phyloP scores from a whole-genome alignment of 2,797 vertebrate genomes.

The Brotula barbata region DNA sequence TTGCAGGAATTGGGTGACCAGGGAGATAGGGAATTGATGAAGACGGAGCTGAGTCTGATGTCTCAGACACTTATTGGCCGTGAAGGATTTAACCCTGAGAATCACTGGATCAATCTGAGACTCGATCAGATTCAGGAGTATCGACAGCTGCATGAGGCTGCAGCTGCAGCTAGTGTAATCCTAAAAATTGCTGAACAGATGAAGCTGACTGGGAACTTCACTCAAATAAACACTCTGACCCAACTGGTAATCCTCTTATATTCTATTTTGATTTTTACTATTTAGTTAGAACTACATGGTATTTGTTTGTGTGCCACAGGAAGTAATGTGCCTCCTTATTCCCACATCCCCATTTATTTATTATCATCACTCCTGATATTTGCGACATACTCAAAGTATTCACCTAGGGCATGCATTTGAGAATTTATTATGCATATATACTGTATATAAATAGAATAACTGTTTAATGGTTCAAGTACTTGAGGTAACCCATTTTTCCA shows the following conservation, averaged over 20 bases:
- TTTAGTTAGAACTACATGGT: background rate
- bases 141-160: slow-evolving; percentile 60
- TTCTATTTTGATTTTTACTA: background rate
- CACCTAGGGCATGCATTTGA: no score
- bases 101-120: slow-evolving; percentile 55
- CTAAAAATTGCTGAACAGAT: slow-evolving; percentile 60
- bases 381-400: background rate
- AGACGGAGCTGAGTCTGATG: slow-evolving; percentile 72
- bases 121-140: slow-evolving; percentile 71
- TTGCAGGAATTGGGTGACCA: slow-evolving; percentile 59
- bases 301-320: background rate
- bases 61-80: slow-evolving; percentile 17
- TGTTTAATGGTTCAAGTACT: no score
- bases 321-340: background rate
- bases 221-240: slow-evolving; percentile 59
- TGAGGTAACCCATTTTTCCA: no score
- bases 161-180: slow-evolving; percentile 63
- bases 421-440: no score
- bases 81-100: background rate
- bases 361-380: background rate
- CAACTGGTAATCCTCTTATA: slow-evolving; percentile 68
- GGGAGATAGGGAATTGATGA: slow-evolving; percentile 60
- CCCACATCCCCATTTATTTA: background rate
- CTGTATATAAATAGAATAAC: no score
- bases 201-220: slow-evolving; percentile 70